Evolutionary conservation across 2,797 vertebrate species (phyloP).

Genomic region (Pteropus rufus): DNA sequence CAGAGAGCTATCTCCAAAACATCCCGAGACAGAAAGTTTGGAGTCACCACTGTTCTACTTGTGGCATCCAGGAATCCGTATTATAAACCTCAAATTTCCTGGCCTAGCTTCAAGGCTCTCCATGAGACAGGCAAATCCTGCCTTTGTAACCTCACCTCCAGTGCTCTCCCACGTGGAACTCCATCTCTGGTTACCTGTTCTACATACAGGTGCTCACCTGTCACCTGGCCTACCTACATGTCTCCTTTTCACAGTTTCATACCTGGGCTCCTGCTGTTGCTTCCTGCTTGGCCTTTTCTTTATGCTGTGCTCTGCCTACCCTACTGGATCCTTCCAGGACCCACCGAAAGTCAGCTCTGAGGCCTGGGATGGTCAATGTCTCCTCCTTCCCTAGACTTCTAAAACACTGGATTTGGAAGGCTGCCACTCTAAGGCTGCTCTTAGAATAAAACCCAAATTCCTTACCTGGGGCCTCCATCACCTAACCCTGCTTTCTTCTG

Average conservation of each 20-base stretch:
- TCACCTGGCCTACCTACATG: not conserved
- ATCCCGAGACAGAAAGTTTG: not conserved
- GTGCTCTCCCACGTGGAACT: not conserved
- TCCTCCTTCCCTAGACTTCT: not conserved
- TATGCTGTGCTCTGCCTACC: not conserved
- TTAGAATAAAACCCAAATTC: not conserved
- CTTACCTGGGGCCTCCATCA: not conserved
- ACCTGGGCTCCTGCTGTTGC: not conserved
- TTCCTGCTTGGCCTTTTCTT: not conserved
- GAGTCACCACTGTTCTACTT: not conserved
- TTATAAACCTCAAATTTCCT: not conserved
- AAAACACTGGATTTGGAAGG: not conserved
- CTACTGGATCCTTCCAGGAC: not conserved
- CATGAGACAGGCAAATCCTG: not conserved
- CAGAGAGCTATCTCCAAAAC: not conserved
- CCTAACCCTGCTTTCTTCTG: not conserved
- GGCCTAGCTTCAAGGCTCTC: not conserved
- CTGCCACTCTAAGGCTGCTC: not conserved
- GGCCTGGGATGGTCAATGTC: not conserved
- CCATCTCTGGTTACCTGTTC: not conserved
- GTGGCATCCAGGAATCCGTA: not conserved
- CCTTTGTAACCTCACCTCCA: not conserved
- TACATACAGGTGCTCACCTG: not conserved
- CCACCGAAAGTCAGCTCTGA: not conserved
- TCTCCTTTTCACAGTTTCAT: not conserved